These are phyloP conservation scores for Apodemia duryi DNA, from an alignment of 2,888 invertebrate genomes.

Conservation along the genomic window DNA sequence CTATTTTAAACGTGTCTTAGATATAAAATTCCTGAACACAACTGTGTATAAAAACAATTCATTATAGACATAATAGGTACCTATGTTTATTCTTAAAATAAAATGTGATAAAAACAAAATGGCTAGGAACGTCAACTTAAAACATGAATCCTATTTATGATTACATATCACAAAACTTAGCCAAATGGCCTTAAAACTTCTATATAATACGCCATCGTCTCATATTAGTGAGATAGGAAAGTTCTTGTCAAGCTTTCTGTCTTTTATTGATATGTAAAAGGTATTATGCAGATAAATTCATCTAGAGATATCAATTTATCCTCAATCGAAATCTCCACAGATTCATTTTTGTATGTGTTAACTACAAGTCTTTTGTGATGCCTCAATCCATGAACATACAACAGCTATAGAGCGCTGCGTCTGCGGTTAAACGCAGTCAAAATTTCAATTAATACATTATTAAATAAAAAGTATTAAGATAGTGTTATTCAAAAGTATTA, in stretches of 20 bases:
- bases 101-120: not conserved
- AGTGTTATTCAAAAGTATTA: too few species aligned
- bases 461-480: too few species aligned
- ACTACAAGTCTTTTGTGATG: too few species aligned
- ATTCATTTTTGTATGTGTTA: too few species aligned
- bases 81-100: not conserved
- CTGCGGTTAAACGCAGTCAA: too few species aligned
- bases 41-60: not conserved
- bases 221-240: not conserved
- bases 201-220: not conserved
- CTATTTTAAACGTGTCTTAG: not conserved
- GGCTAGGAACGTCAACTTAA: constrained; percentile 10
- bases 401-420: too few species aligned
- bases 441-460: too few species aligned
- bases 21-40: not conserved
- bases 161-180: constrained; percentile 1
- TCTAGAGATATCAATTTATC: too few species aligned
- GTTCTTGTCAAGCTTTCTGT: not conserved
- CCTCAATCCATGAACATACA: too few species aligned
- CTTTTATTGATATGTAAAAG: too few species aligned
- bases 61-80: not conserved
- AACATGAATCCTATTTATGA: not conserved
- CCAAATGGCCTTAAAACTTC: not conserved
- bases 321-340: too few species aligned
- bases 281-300: too few species aligned